phyloP scores from a whole-genome alignment of 2,797 vertebrate genomes.

The Myripristis murdjan region DNA sequence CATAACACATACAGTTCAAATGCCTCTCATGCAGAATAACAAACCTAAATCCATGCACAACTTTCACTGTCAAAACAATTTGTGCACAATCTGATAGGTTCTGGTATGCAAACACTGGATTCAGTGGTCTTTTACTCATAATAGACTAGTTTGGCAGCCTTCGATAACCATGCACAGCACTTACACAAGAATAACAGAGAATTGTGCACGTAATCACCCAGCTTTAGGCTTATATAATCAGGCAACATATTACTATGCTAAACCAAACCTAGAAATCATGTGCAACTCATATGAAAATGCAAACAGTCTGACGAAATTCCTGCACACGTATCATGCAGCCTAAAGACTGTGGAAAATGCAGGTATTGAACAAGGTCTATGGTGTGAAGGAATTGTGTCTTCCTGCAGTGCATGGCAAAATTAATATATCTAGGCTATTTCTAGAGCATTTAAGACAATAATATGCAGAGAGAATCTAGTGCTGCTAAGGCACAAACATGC shows the following conservation, averaged over 20 bases:
- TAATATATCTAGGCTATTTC: constrained; percentile 67
- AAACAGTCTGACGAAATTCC: constrained; percentile 10
- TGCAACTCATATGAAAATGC: neutral
- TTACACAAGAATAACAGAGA: neutral
- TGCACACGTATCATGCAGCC: constrained; percentile 12
- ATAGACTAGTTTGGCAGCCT: constrained; percentile 6
- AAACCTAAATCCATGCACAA: constrained; percentile 21
- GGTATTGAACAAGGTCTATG: constrained; percentile 6
- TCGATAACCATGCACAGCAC: constrained; percentile 1
- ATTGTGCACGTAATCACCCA: neutral
- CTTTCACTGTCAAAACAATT: constrained; percentile 29
- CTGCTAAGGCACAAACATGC: constrained; percentile 29
- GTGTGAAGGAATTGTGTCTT: constrained; percentile 38
- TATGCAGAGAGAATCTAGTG: constrained; percentile 50
- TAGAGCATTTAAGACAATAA: constrained; percentile 60
- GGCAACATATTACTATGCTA: constrained; percentile 3
- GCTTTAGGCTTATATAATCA: neutral
- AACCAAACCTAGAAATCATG: neutral
- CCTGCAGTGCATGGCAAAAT: constrained; percentile 39
- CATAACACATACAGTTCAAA: constrained; percentile 38
- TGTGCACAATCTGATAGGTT: neutral
- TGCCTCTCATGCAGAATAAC: constrained; percentile 46
- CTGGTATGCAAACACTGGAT: neutral
- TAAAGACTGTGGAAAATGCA: constrained; percentile 10
- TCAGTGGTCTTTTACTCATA: constrained; percentile 21